Conservation (phyloP, 2,113 vertebrate species). For the Hippocampus mohnikei region DNA sequence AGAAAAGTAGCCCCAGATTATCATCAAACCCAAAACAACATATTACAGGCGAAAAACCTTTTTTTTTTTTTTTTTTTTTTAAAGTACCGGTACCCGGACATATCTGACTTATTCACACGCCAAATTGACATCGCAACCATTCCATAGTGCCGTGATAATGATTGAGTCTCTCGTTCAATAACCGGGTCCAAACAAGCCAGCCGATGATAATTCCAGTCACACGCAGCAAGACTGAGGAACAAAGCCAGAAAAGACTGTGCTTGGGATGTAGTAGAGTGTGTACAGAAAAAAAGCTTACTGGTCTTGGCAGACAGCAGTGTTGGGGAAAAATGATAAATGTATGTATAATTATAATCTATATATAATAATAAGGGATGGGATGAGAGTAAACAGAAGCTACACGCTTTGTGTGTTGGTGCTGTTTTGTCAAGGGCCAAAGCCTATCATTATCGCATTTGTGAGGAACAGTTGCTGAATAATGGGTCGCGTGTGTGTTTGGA, state of each 20-base stretch:
- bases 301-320: conserved; percentile 5
- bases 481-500: conserved; percentile 54
- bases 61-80: too few relatives aligned
- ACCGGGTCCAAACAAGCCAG: not conserved
- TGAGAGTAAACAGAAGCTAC: conserved; percentile 62
- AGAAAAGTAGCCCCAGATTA: too few relatives aligned
- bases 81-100: too few relatives aligned
- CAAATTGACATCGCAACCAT: too few relatives aligned
- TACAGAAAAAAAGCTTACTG: conserved; percentile 40
- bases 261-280: conserved; percentile 4
- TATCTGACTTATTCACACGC: too few relatives aligned
- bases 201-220: not conserved
- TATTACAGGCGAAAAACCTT: too few relatives aligned
- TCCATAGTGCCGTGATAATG: not conserved
- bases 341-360: conserved; percentile 3
- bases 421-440: conserved; percentile 57
- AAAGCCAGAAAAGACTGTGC: not conserved
- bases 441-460: conserved; percentile 80
- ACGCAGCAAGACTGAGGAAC: not conserved
- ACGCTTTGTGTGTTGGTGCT: conserved; percentile 65
- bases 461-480: conserved; percentile 72
- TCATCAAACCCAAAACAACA: too few relatives aligned
- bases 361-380: conserved; percentile 40
- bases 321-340: conserved; percentile 1
- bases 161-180: not conserved